phyloP scores from a whole-genome alignment of 2,888 invertebrate species.

The Leucophenga maculata region DNA sequence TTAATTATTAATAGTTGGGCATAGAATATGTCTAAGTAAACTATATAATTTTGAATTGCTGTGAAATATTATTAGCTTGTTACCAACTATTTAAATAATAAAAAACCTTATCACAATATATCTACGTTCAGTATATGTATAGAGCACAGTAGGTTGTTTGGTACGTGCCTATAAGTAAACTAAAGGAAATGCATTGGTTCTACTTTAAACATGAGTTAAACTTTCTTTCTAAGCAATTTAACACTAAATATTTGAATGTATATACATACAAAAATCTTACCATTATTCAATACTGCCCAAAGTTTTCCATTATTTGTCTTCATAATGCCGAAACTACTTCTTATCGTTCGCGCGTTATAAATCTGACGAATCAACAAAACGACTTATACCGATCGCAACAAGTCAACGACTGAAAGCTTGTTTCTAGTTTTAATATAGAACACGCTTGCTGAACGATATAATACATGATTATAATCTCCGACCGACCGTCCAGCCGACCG shows the following conservation, averaged over 20 bases:
- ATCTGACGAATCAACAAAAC: neutral
- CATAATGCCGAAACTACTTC: slow-evolving; percentile 30
- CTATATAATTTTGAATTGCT: no score
- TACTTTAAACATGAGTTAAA: neutral
- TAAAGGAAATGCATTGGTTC: neutral
- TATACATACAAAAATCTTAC: slow-evolving; percentile 27
- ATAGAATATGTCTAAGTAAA: no score
- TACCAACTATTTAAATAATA: no score
- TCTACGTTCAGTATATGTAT: no score
- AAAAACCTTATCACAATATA: no score
- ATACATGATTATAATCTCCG: neutral
- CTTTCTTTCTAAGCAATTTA: no score
- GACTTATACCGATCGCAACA: slow-evolving; percentile 2
- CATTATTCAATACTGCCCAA: slow-evolving; percentile 53
- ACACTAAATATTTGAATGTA: slow-evolving; percentile 1
- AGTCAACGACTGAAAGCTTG: neutral
- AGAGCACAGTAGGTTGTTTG: no score
- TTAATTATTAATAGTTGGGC: no score
- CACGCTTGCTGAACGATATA: neutral
- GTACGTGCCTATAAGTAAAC: neutral
- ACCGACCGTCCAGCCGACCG: neutral
- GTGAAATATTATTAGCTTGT: no score
- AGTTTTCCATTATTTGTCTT: slow-evolving; percentile 49
- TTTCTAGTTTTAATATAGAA: neutral
- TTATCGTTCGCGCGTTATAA: neutral